Base-by-base conservation (phyloP, 1,140 invertebrate species). In the Archivesica marissinica region DNA sequence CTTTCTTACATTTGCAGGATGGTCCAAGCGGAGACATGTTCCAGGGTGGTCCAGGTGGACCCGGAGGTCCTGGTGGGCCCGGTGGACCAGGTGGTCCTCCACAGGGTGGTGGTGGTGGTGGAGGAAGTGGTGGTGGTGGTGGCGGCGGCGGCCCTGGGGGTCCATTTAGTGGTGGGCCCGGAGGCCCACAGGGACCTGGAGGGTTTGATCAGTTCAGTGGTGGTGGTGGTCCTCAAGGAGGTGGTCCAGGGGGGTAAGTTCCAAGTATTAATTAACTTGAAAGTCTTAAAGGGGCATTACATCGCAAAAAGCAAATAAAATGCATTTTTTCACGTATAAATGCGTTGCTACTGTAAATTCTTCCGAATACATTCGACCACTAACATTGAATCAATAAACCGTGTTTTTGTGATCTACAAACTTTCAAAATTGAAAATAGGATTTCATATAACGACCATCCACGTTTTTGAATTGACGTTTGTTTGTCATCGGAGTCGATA, bases 81-180 rank as follows among this genome's bases (percentile, higher is more conserved):
- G 89, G 90, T 47, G 92, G 92, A 23, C 91, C 93, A n/a, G 94
- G 94, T 68, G 95, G 95, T 77, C 90, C 91, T 44, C 88, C 77
- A 59, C 88, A 59, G 80, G 76, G 88, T 64, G 90, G 88, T 11
- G 84, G 89, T n/a, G 87, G 86, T 75, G 88, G 90, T 33, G 54
- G 54, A 39, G 87, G 87, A n/a, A n/a, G n/a, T 81, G 90, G 90
- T 4, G 87, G 86, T 64, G 89, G 85, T n/a, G n/a, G n/a, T 38
- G 88, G 90, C 54, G n/a, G n/a, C n/a, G n/a, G n/a, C n/a, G n/a
- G n/a, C 6, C 85, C 90, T n/a, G 87, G 86, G 75, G 88, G 90
- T 33, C 75, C 75, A 39, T 88, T 87, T n/a, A n/a, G n/a, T 81
- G 90, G 90, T 4, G 87, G 86, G 59, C 89, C 86, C n/a, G n/a